Percentiles rank a stretch among this genome's conserved stretches.
phyloP scores from a whole-genome alignment of 2,797 vertebrate genomes.

The Gambusia yucatana region DNA sequence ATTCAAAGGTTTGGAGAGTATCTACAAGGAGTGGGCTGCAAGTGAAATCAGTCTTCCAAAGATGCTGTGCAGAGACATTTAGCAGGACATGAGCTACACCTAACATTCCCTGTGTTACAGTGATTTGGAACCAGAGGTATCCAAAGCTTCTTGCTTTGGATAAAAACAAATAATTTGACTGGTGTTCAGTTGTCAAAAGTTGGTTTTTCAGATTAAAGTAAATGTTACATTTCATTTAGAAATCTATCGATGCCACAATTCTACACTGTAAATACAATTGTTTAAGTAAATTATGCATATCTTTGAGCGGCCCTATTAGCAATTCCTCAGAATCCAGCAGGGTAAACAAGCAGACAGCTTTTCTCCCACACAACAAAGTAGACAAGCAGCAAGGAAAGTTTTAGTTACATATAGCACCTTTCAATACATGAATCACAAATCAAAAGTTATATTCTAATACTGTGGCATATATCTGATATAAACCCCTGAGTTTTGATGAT shows the following conservation, averaged over 20 bases:
- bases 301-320: background rate
- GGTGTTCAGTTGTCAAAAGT: background rate
- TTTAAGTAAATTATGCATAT: background rate
- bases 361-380: background rate
- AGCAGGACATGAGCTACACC: background rate
- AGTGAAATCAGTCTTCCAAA: background rate
- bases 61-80: background rate
- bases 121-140: background rate
- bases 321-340: background rate
- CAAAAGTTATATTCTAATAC: background rate
- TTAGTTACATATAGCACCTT: background rate
- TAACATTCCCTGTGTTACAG: background rate
- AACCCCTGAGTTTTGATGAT: background rate
- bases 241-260: background rate
- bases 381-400: background rate
- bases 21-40: background rate
- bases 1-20: background rate
- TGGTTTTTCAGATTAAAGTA: background rate
- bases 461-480: background rate
- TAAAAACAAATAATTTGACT: background rate
- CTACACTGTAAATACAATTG: background rate
- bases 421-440: background rate
- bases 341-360: background rate
- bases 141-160: too few relatives aligned
- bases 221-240: constrained; percentile 1